phyloP scores from a whole-genome alignment of 1,140 invertebrate species.

The Drosophila prosaltans region DNA sequence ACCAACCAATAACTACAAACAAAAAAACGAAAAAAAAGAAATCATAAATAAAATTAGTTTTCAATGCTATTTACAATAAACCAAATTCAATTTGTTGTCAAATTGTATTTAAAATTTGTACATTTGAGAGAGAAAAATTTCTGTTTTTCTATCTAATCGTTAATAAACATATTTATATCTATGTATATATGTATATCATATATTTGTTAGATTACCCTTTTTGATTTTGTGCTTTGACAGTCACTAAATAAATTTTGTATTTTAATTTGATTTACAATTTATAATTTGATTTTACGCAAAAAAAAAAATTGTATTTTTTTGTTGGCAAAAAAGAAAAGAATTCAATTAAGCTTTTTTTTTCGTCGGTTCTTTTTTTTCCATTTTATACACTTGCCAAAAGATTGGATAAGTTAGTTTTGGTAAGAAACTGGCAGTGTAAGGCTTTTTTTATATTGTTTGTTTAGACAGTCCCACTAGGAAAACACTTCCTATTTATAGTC shows the following conservation, averaged over 20 bases:
- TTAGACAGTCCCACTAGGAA: too few species aligned
- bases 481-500: too few species aligned
- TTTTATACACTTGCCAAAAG: not conserved
- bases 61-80: not conserved
- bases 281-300: not conserved
- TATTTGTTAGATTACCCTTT: not conserved
- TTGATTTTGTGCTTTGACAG: not conserved
- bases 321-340: not conserved
- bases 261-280: not conserved
- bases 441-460: too few species aligned
- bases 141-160: too few species aligned
- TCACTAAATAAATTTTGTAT: not conserved
- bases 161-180: too few species aligned
- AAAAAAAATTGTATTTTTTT: not conserved
- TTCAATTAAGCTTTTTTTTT: not conserved
- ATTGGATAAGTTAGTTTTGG: not conserved
- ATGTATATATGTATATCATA: too few species aligned
- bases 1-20: not conserved
- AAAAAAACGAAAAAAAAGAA: conserved; percentile 27
- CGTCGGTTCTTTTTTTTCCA: not conserved
- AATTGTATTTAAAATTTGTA: conserved; percentile 2
- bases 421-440: too few species aligned
- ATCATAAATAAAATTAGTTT: conserved; percentile 10
- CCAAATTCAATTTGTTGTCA: not conserved
- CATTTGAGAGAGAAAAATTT: not conserved